These are phyloP conservation scores for Cheilosia variabilis DNA, from an alignment of 2,888 invertebrate species.

Conservation along the genomic window DNA sequence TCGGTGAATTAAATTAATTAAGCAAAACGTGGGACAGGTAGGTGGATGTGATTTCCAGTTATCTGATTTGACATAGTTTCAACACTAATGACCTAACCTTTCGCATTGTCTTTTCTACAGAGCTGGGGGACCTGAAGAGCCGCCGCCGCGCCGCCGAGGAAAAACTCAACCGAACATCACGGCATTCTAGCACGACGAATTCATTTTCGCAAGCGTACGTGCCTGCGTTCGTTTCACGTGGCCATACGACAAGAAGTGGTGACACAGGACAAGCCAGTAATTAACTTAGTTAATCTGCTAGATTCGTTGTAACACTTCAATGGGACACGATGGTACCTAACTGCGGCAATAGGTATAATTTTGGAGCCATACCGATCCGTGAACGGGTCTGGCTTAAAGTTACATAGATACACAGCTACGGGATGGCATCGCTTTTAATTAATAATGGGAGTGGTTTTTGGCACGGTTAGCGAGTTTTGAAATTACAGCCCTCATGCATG, in stretches of 20 bases:
- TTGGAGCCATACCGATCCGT: conserved; percentile 31
- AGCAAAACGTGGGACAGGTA: conserved; percentile 3
- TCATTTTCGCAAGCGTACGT: conserved; percentile 65
- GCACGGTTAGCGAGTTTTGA: conserved; percentile 59
- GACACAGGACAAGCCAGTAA: conserved; percentile 75
- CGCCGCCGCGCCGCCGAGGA: not conserved
- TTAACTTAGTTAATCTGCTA: conserved; percentile 74
- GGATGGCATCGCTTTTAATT: conserved; percentile 70
- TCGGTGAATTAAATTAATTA: conserved; percentile 46
- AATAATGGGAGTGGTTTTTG: conserved; percentile 68
- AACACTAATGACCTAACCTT: conserved; percentile 61
- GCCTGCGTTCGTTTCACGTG: conserved; percentile 67
- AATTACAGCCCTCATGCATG: conserved; percentile 36
- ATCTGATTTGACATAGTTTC: conserved; percentile 68
- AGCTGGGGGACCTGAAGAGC: not conserved
- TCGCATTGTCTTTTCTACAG: not conserved
- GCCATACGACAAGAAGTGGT: conserved; percentile 64
- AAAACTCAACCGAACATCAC: conserved; percentile 27
- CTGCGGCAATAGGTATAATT: conserved; percentile 63
- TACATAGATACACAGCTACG: conserved; percentile 20
- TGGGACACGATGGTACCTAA: conserved; percentile 33
- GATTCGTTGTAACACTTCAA: conserved; percentile 70
- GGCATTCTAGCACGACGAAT: conserved; percentile 45
- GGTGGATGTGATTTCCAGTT: conserved; percentile 37
- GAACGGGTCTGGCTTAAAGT: conserved; percentile 15